Evolutionary conservation across 2,888 invertebrate species (phyloP).

Genomic region (Acleris holmiana): DNA sequence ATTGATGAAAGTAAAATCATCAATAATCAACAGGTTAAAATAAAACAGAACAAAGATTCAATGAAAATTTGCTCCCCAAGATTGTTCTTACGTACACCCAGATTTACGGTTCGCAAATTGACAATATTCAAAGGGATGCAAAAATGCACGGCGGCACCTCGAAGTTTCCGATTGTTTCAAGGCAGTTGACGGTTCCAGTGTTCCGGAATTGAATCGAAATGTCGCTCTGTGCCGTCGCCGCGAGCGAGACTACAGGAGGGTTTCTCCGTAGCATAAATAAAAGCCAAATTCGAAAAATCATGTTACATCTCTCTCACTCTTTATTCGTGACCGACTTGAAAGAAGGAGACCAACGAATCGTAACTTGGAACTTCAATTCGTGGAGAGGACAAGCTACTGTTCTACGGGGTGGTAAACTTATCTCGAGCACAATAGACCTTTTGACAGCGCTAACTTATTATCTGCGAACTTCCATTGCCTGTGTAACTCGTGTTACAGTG

Average conservation of each 20-base stretch:
- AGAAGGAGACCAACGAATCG: too few relatives aligned
- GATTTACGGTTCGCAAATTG: constrained; percentile 26
- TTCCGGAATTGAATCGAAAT: constrained; percentile 19
- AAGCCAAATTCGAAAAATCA: too few relatives aligned
- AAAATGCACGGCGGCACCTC: constrained; percentile 26
- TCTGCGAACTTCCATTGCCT: constrained; percentile 41
- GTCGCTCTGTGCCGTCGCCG: constrained; percentile 15
- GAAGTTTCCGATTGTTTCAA: constrained; percentile 21
- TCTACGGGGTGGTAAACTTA: constrained; percentile 38
- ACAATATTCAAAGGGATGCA: constrained; percentile 32
- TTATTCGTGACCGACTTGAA: too few relatives aligned
- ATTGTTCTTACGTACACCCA: constrained; percentile 8
- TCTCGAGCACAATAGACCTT: constrained; percentile 38
- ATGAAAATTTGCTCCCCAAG: constrained; percentile 14
- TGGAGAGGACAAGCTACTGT: constrained; percentile 5
- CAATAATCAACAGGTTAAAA: neutral
- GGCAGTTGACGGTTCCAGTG: constrained; percentile 35
- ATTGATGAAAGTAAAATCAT: neutral
- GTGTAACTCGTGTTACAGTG: constrained; percentile 37
- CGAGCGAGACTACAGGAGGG: constrained; percentile 11
- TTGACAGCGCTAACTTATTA: constrained; percentile 41
- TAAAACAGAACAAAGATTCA: constrained; percentile 1
- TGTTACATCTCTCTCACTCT: too few relatives aligned
- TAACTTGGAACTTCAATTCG: too few relatives aligned
- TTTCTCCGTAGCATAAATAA: too few relatives aligned